Evolutionary conservation across 2,888 invertebrate genomes (phyloP).

Genomic region (Mesorhabditis spiculigera): DNA sequence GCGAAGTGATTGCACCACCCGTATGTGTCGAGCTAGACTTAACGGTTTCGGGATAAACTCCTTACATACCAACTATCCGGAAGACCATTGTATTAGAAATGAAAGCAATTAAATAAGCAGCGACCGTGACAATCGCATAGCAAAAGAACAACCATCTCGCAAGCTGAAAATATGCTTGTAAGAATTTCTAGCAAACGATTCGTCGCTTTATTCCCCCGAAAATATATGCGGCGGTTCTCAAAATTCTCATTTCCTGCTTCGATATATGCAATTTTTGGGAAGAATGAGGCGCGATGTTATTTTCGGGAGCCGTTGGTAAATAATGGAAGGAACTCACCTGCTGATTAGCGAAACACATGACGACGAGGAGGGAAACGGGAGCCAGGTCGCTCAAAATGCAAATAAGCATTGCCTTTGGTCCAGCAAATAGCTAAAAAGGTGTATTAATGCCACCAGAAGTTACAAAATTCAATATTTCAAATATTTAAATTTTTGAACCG

Average conservation of each 20-base stretch:
- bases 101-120: constrained; percentile 44
- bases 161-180: constrained; percentile 34
- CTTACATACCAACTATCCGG: constrained; percentile 33
- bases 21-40: constrained; percentile 36
- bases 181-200: constrained; percentile 24
- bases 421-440: constrained; percentile 33
- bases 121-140: constrained; percentile 38
- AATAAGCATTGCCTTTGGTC: constrained; percentile 35
- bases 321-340: too few species aligned
- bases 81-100: constrained; percentile 45
- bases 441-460: too few species aligned
- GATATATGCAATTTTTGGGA: too few species aligned
- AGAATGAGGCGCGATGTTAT: too few species aligned
- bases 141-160: constrained; percentile 36
- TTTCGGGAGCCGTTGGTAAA: too few species aligned
- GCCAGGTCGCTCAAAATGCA: constrained; percentile 38
- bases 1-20: constrained; percentile 40
- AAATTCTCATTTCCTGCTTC: too few species aligned
- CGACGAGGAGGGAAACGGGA: constrained; percentile 37
- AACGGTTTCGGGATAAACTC: too few species aligned
- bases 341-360: constrained; percentile 10
- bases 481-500: too few species aligned
- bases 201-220: too few species aligned
- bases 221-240: too few species aligned
- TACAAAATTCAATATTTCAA: too few species aligned